Evolutionary conservation across 2,797 vertebrate species (phyloP).

Genomic region (Aphelocoma californica): DNA sequence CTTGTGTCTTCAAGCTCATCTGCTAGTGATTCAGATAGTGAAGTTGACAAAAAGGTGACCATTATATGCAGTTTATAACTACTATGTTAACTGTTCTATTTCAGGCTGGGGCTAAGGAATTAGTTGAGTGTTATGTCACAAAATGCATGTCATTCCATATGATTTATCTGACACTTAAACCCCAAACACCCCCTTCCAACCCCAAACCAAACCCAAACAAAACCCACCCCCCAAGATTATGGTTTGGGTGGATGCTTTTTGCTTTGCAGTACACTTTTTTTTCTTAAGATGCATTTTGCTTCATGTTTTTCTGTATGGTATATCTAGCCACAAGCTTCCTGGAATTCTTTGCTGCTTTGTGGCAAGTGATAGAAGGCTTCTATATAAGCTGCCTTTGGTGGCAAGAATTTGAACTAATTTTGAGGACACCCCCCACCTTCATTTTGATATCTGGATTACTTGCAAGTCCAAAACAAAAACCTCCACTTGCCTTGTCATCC

Average conservation of each 20-base stretch:
- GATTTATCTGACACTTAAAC: neutral
- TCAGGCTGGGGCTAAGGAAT: neutral
- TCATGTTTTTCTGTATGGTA: neutral
- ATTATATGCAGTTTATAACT: neutral
- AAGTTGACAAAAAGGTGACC: slow-evolving; percentile 90
- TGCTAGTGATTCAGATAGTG: slow-evolving; percentile 91
- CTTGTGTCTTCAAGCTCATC: slow-evolving; percentile 90
- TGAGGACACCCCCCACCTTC: neutral
- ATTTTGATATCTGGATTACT: neutral
- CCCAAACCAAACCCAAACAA: neutral
- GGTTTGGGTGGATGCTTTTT: neutral
- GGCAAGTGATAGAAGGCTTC: neutral
- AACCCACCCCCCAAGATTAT: neutral
- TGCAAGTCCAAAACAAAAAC: neutral
- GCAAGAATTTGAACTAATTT: neutral
- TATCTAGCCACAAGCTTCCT: neutral
- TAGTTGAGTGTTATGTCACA: neutral
- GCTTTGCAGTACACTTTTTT: neutral
- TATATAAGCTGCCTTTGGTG: neutral
- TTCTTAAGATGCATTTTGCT: neutral
- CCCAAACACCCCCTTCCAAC: neutral
- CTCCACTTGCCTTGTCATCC: neutral
- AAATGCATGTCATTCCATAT: neutral
- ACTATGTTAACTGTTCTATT: neutral
- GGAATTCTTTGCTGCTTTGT: neutral